Conservation (phyloP, 2,888 invertebrate species). For the Laothoe populi region DNA sequence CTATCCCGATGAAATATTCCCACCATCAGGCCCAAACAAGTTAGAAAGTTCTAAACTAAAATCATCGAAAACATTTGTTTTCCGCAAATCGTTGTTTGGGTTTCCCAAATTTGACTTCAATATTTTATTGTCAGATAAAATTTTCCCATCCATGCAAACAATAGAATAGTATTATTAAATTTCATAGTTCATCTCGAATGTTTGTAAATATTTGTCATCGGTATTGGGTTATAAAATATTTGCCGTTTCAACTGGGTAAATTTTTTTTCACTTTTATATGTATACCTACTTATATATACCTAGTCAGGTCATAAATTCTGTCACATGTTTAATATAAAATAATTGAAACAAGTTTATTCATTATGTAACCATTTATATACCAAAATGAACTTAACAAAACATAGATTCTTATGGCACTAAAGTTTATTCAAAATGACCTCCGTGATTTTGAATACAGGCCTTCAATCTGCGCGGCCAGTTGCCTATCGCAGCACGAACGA, state of each 20-base stretch:
- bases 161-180: constrained; percentile 15
- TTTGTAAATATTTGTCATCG: background rate
- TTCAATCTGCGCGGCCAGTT: no score
- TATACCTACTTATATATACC: no score
- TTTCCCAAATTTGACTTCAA: background rate
- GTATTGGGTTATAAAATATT: background rate
- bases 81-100: background rate
- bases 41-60: background rate
- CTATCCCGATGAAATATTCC: background rate
- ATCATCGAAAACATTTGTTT: background rate
- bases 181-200: constrained; percentile 4
- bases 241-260: background rate
- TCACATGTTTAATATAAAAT: no score
- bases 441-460: no score
- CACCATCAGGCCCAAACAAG: background rate
- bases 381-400: no score
- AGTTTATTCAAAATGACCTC: no score
- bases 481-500: no score
- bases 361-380: no score
- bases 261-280: no score
- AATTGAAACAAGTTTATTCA: no score
- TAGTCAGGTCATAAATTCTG: no score
- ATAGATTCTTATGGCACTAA: no score
- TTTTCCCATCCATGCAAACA: constrained; percentile 2
- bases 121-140: constrained; percentile 1